Evolutionary conservation across 2,888 invertebrate genomes (phyloP).

Genomic region (Arge pagana): DNA sequence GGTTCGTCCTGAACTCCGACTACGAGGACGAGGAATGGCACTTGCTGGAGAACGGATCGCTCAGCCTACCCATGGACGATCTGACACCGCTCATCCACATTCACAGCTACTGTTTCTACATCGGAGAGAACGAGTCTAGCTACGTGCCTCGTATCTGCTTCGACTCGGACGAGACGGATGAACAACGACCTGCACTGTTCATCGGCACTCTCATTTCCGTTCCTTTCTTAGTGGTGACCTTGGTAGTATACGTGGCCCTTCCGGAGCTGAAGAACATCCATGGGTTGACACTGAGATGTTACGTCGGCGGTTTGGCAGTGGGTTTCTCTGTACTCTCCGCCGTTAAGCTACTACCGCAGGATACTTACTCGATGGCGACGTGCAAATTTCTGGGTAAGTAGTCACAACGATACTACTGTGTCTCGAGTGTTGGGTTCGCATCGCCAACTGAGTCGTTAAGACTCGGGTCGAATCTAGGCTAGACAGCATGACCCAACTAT

Average conservation of each 20-base stretch:
- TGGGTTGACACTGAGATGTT: constrained; percentile 47
- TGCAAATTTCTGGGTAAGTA: constrained; percentile 39
- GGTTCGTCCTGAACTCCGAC: constrained; percentile 32
- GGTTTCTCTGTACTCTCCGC: constrained; percentile 42
- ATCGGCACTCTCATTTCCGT: constrained; percentile 47
- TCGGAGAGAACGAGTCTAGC: background rate
- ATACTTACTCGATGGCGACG: constrained; percentile 25
- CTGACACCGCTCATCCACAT: constrained; percentile 7
- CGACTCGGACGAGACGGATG: too few species aligned
- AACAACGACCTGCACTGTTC: too few species aligned
- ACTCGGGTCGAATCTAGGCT: too few species aligned
- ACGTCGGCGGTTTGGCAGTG: constrained; percentile 42
- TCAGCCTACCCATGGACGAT: constrained; percentile 23
- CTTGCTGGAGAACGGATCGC: constrained; percentile 38
- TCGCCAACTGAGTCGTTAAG: too few species aligned
- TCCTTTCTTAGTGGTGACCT: constrained; percentile 48
- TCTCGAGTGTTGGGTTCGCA: background rate
- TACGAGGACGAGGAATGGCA: constrained; percentile 23
- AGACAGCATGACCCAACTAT: too few species aligned
- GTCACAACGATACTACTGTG: background rate
- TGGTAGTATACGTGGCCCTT: constrained; percentile 48
- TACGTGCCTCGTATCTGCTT: background rate
- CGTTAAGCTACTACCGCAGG: constrained; percentile 30
- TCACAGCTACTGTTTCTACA: constrained; percentile 36
- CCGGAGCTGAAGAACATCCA: constrained; percentile 52